Evolutionary conservation across 2,797 vertebrate species (phyloP).

Genomic region (Phalanger gymnotis): DNA sequence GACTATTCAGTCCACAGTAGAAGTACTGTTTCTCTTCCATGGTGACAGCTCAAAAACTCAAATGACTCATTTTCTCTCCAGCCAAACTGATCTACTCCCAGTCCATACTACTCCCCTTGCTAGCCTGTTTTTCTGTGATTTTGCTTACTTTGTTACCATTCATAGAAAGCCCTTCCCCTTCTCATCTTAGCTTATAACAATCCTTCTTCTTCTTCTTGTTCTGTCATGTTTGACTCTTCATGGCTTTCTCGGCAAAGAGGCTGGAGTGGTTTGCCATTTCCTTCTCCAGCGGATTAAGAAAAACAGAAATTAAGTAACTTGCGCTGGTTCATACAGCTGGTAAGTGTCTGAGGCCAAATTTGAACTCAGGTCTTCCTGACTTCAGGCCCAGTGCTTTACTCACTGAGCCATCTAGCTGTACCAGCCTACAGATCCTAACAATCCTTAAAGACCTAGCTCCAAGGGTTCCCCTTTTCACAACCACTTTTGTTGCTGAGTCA

Average conservation of each 20-base stretch:
- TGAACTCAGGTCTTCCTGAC: neutral
- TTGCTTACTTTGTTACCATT: neutral
- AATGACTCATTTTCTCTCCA: neutral
- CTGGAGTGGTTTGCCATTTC: neutral
- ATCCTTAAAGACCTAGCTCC: neutral
- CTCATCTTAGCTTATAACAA: neutral
- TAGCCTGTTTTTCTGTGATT: neutral
- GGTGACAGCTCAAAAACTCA: conserved; percentile 44
- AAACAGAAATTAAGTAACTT: neutral
- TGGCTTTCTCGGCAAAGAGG: neutral
- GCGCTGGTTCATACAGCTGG: neutral
- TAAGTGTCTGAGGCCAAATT: neutral
- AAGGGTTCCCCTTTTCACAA: neutral
- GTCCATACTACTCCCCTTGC: neutral
- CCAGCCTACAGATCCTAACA: neutral
- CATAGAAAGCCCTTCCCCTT: neutral
- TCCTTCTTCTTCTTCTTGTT: neutral
- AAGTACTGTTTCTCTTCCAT: neutral
- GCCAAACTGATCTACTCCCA: neutral
- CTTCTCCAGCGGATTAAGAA: neutral
- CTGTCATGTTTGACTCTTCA: neutral
- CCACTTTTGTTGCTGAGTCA: neutral
- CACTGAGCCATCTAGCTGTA: neutral
- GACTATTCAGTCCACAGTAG: neutral
- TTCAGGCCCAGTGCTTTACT: neutral